Conservation (phyloP, 1,140 invertebrate genomes). For the Cylas formicarius region DNA sequence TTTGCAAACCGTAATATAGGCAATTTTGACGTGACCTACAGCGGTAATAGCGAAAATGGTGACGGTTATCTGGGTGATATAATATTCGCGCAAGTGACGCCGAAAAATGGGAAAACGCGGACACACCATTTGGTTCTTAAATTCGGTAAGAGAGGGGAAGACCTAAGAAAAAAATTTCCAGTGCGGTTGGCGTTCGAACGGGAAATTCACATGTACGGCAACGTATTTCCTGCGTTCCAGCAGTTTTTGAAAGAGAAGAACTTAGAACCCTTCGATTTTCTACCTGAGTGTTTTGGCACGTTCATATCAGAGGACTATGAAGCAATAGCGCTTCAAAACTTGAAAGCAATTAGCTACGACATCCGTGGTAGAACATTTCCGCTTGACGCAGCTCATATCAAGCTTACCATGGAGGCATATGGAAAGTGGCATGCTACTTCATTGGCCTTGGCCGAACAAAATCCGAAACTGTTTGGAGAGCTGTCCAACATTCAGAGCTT, state of each 20-base stretch:
- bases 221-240: constrained; percentile 23
- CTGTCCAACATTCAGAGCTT: constrained; percentile 25
- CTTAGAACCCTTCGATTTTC: constrained; percentile 22
- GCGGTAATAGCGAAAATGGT: too few species aligned
- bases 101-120: constrained; percentile 12
- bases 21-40: too few species aligned
- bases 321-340: constrained; percentile 50
- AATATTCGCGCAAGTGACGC: constrained; percentile 24
- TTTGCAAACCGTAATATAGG: too few species aligned
- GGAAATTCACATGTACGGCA: constrained; percentile 29
- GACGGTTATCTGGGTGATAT: constrained; percentile 33
- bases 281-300: constrained; percentile 41
- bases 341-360: constrained; percentile 41
- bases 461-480: constrained; percentile 35
- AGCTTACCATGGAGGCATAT: constrained; percentile 44
- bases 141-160: constrained; percentile 23
- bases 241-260: constrained; percentile 19
- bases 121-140: constrained; percentile 28
- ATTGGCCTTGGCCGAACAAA: constrained; percentile 43
- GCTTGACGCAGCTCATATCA: constrained; percentile 43
- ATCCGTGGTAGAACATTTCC: constrained; percentile 44
- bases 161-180: constrained; percentile 21
- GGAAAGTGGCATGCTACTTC: constrained; percentile 50
- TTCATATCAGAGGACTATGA: constrained; percentile 41
- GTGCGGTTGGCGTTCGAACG: constrained; percentile 20